Base-by-base conservation (phyloP, 1,140 invertebrate genomes). In the Magallana ariakensis region DNA sequence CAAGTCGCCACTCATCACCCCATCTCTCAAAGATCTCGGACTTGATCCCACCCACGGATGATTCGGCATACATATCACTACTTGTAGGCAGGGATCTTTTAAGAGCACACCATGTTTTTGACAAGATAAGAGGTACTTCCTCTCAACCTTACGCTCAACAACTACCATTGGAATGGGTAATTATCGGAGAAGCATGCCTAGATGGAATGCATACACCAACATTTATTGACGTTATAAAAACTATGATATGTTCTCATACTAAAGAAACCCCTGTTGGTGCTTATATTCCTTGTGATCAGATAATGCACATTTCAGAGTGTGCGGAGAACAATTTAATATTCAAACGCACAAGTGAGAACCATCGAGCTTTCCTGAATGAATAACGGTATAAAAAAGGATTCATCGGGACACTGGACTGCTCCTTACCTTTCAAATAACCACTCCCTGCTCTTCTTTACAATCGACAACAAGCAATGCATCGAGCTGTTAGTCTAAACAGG, bases 151-250 rank as follows among this genome's bases (percentile, higher is more conserved):
- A 60, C 54, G 88, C 89, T 57, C 88, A 90, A 19, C 84, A 53
- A 33, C 55, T 90, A 53, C 57, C 56, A n/a, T 56, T 90, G 33
- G 89, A 87, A 13, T 90, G 87, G 89, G 86, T 89, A 5, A 66
- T 90, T 19, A 56, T 90, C 9, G 86, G 89, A 26, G 89, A 89
- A 84, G 55, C 82, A 8, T 90, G 89, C 62, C 80, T 90, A 5
- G 75, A 84, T 66, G 80, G 84, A n/a, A 70, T 56, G 16, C 88
- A 89, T 58, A 57, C 54, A n/a, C 89, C 85, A 2, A 26, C 46
- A 15, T 22, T n/a, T 56, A 19, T 55, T 46, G 62, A 16, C 26
- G 87, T 62, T 22, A 81, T 86, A 75, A 87, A 89, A 80, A 89
- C 87, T 3, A 55, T 62, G 19, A 33, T 33, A 33, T 33, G 33